These are phyloP conservation scores for Rhagium mordax DNA, from an alignment of 2,888 invertebrate genomes.

Conservation along the genomic window DNA sequence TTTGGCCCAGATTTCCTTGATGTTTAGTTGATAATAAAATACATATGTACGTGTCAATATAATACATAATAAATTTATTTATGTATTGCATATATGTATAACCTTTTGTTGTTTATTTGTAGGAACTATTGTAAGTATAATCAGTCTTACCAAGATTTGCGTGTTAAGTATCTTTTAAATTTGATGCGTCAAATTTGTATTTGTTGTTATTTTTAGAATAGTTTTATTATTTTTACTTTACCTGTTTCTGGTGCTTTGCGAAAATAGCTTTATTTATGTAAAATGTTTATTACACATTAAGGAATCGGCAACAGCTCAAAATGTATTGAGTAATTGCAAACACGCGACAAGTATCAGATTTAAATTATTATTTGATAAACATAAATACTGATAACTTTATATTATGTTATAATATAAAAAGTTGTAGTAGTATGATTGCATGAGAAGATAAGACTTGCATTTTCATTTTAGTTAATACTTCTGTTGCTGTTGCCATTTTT, in stretches of 20 bases:
- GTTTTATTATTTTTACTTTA: background rate
- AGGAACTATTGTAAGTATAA: slow-evolving; percentile 8
- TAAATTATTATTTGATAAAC: slow-evolving; percentile 8
- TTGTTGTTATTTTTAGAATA: background rate
- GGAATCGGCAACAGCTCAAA: slow-evolving; percentile 6
- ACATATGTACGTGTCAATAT: background rate
- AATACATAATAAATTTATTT: background rate
- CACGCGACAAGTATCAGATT: slow-evolving; percentile 9
- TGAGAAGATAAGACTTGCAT: background rate
- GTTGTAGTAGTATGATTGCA: background rate
- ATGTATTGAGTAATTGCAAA: background rate
- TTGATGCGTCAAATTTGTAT: background rate
- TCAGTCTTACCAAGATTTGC: background rate
- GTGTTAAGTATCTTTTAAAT: background rate
- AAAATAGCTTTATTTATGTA: slow-evolving; percentile 42
- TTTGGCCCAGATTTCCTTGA: background rate
- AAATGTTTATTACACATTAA: background rate
- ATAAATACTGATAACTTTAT: slow-evolving; percentile 11
- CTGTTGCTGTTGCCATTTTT: background rate
- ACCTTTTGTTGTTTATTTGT: slow-evolving; percentile 20
- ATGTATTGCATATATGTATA: background rate
- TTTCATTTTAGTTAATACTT: background rate
- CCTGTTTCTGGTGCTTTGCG: slow-evolving; percentile 43
- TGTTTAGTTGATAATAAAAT: background rate
- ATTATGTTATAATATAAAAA: no score